Evolutionary conservation across 2,113 vertebrate genomes (phyloP).

Genomic region (Lophotis ruficrista): DNA sequence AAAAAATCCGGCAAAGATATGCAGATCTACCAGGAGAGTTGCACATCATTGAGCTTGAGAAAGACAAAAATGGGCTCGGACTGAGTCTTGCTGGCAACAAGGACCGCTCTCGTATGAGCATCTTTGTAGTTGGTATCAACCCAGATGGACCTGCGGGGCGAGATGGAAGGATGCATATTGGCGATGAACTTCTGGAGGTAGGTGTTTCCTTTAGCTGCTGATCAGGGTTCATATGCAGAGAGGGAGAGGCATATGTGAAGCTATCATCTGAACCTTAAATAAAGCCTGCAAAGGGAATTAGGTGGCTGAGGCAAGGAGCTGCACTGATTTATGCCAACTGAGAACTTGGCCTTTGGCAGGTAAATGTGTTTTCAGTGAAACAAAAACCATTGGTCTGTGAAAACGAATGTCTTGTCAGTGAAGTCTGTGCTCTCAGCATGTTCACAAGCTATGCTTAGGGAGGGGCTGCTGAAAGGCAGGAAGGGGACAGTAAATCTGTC

Average conservation of each 20-base stretch:
- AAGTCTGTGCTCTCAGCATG: slow-evolving; percentile 61
- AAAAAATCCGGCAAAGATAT: slow-evolving; percentile 93
- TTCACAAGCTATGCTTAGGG: slow-evolving; percentile 1
- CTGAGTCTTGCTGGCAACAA: slow-evolving; percentile 96
- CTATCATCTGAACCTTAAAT: neutral
- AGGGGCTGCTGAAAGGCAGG: slow-evolving; percentile 45
- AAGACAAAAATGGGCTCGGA: slow-evolving; percentile 92
- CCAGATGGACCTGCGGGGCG: slow-evolving; percentile 84
- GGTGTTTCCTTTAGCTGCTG: neutral
- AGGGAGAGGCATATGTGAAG: neutral
- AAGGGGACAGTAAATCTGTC: slow-evolving; percentile 51
- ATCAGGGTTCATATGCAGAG: neutral
- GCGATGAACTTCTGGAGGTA: slow-evolving; percentile 95
- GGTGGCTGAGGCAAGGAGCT: slow-evolving; percentile 24
- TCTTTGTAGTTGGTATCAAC: slow-evolving; percentile 93
- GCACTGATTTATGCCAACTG: slow-evolving; percentile 26
- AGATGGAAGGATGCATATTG: slow-evolving; percentile 86
- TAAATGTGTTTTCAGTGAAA: slow-evolving; percentile 51
- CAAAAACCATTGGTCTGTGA: slow-evolving; percentile 47
- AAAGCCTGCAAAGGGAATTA: slow-evolving; percentile 5
- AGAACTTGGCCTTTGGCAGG: slow-evolving; percentile 65
- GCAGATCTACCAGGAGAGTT: slow-evolving; percentile 90
- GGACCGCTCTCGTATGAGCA: slow-evolving; percentile 90
- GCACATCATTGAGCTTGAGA: slow-evolving; percentile 94
- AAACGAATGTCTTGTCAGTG: slow-evolving; percentile 48